These are phyloP conservation scores for Myocastor coypus DNA, from an alignment of 2,113 vertebrate species.

Conservation along the genomic window DNA sequence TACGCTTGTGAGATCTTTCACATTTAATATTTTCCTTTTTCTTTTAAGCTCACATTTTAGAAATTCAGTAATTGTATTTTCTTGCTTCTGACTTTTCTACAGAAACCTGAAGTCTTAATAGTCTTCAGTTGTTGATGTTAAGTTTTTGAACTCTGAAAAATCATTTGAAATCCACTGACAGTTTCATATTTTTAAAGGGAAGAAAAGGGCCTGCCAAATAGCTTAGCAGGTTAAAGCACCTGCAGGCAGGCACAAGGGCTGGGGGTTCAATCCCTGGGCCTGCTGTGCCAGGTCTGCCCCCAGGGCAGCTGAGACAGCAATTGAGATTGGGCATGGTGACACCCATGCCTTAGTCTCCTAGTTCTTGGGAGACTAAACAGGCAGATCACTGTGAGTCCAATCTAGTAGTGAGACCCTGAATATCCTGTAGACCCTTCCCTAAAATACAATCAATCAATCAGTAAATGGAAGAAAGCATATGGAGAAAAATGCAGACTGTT, in stretches of 20 bases:
- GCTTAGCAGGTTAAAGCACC: too few species aligned
- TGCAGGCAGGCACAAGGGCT: too few species aligned
- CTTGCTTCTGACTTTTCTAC: not conserved
- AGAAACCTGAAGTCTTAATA: not conserved
- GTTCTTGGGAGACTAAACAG: too few species aligned
- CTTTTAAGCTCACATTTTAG: not conserved
- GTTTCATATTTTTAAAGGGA: slow-evolving; percentile 3
- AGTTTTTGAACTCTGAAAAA: slow-evolving; percentile 35
- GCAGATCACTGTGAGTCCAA: too few species aligned
- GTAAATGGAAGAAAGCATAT: not conserved
- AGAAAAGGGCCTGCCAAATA: not conserved
- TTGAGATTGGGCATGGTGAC: too few species aligned
- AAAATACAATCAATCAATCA: too few species aligned
- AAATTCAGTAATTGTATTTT: slow-evolving; percentile 18
- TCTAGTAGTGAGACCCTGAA: too few species aligned
- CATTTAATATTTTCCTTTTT: not conserved
- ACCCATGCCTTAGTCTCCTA: too few species aligned
- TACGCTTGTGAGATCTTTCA: not conserved
- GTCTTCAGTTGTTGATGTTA: not conserved
- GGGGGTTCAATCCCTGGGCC: too few species aligned
- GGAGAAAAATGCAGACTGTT: slow-evolving; percentile 2
- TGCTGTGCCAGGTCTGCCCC: too few species aligned
- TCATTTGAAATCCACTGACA: slow-evolving; percentile 39
- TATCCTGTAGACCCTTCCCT: too few species aligned
- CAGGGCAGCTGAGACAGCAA: too few species aligned